A percentile compares a stretch with the other conserved stretches of the same genome.
phyloP scores from a whole-genome alignment of 2,797 vertebrate species.

The Muscicapa striata region DNA sequence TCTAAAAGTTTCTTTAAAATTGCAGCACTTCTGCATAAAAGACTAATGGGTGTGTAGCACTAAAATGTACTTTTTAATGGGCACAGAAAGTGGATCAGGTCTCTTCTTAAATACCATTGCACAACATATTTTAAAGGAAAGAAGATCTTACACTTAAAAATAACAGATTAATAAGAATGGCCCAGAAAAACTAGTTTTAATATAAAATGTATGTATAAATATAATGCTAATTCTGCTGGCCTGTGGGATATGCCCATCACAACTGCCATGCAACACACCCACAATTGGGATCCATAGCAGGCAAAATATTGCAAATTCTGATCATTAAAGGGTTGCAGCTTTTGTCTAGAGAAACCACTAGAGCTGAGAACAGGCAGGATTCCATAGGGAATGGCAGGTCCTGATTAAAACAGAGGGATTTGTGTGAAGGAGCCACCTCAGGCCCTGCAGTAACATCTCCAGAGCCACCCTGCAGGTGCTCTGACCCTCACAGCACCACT shows the following conservation, averaged over 20 bases:
- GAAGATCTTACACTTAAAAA: background rate
- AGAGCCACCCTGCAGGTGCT: background rate
- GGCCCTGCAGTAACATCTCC: background rate
- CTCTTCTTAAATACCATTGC: background rate
- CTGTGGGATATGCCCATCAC: background rate
- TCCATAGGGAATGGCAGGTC: background rate
- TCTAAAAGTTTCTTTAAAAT: background rate
- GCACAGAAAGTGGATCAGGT: background rate
- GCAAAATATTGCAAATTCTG: background rate
- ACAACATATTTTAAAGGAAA: background rate
- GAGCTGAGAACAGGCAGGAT: background rate
- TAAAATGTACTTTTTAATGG: background rate
- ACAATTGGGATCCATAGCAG: background rate
- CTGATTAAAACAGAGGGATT: background rate
- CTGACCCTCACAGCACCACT: background rate
- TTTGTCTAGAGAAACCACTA: background rate
- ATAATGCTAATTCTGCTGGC: background rate
- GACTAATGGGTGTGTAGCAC: background rate
- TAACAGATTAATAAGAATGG: background rate
- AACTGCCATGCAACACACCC: background rate
- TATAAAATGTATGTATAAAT: background rate
- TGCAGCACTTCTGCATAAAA: background rate
- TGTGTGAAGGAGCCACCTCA: background rate
- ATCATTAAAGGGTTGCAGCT: background rate
- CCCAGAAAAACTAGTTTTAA: background rate